Base-by-base conservation (phyloP, 2,888 invertebrate species). In the Acleris cristana region DNA sequence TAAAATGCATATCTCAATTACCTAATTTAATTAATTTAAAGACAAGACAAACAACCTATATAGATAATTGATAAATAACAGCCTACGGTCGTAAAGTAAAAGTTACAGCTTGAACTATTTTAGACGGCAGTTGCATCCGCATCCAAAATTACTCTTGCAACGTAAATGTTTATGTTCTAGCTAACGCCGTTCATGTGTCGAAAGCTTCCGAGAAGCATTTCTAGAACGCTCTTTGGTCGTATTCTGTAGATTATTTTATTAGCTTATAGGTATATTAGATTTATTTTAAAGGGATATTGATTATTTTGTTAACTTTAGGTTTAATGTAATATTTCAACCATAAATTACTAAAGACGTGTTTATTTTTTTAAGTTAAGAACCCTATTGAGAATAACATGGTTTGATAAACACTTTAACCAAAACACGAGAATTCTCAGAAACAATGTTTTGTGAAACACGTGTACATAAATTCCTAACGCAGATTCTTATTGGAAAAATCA, bases 151-250 rank as follows among this genome's bases (percentile, higher is more conserved):
- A 86, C 80, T 80, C 80, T 79, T 71, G 78, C 59, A 70, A 81
- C 77, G 80, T 83, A 85, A 85, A 86, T 91, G 89, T 92, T 92
- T 92, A 92, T 88, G 85, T 86, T 87, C 77, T 73, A 84, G 82
- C 86, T 79, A 83, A 83, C 82, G 79, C 82, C 65, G 65, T 62
- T 48, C 63, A 45, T 45, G 56, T 63, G 61, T 67, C 85, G 87
- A 87, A 85, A 88, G 85, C 79, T 87, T 87, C 87, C 74, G 76
- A 83, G 85, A 87, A 85, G 79, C 77, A 73, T 72, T 70, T 72
- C 69, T 72, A 73, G 70, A 74, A 73, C 73, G 70, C 63, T 65
- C 52, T 70, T 64, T 40, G 40, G 58, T 58, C 69, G 64, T 71
- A 62, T 68, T 68, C 45, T 56, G 34, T 59, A 59, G 44, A 45